phyloP scores from a whole-genome alignment of 2,113 vertebrate species.

The Oryzias curvinotus region DNA sequence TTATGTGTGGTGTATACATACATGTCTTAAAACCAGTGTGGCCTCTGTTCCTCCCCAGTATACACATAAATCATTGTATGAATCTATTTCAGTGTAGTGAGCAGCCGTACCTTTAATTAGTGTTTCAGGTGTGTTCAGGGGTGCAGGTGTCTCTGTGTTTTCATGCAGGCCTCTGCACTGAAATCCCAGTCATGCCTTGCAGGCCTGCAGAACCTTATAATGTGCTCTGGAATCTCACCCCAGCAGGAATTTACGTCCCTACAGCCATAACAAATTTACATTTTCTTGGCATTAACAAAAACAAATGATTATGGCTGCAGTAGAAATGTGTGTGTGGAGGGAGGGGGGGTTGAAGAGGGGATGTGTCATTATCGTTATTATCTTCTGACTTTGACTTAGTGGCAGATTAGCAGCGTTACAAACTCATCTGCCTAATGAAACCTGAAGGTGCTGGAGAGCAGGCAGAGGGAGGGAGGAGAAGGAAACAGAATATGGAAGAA shows the following conservation, averaged over 20 bases:
- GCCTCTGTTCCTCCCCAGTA: constrained; percentile 12
- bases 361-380: constrained; percentile 43
- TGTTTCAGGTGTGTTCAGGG: constrained; percentile 12
- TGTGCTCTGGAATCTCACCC: constrained; percentile 43
- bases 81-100: constrained; percentile 22
- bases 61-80: constrained; percentile 33
- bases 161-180: constrained; percentile 11
- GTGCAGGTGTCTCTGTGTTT: constrained; percentile 7
- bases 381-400: constrained; percentile 55
- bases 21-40: constrained; percentile 1
- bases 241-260: constrained; percentile 46
- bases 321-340: constrained; percentile 6
- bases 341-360: not conserved
- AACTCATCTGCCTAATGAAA: constrained; percentile 54
- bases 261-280: constrained; percentile 40
- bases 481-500: not conserved
- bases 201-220: constrained; percentile 28
- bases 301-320: constrained; percentile 41
- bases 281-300: constrained; percentile 52
- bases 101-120: constrained; percentile 20
- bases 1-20: not conserved
- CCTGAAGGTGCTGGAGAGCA: constrained; percentile 27
- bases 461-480: not conserved
- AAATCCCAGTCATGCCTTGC: constrained; percentile 53
- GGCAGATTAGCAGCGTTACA: constrained; percentile 47